These are phyloP conservation scores for Drosophila biarmipes DNA, from an alignment of 1,140 invertebrate genomes.

Conservation along the genomic window DNA sequence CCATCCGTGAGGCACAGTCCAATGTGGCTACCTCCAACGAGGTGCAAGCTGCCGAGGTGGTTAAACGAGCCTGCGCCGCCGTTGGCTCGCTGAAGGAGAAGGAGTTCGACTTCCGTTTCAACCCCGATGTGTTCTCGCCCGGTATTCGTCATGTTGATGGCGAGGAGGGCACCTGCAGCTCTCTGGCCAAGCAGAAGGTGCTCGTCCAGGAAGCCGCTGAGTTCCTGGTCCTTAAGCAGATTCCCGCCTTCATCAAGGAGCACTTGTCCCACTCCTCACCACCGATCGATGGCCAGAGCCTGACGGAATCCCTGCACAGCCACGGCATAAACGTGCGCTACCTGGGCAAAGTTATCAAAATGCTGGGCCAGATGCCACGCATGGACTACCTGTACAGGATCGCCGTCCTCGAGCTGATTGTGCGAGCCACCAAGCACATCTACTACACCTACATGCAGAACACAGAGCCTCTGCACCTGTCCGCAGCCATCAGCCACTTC, in stretches of 20 bases:
- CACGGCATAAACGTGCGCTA: slow-evolving; percentile 99
- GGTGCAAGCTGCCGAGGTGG: slow-evolving; percentile 93
- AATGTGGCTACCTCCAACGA: slow-evolving; percentile 89
- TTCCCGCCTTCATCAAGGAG: slow-evolving; percentile 96
- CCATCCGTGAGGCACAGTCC: slow-evolving; percentile 84
- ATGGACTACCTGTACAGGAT: slow-evolving; percentile 95
- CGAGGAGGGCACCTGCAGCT: slow-evolving; percentile 85
- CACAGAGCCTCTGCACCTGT: slow-evolving; percentile 94
- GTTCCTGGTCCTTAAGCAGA: slow-evolving; percentile 96
- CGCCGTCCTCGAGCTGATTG: slow-evolving; percentile 93
- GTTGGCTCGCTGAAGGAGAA: slow-evolving; percentile 97
- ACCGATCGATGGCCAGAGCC: slow-evolving; percentile 97
- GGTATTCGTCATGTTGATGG: slow-evolving; percentile 94
- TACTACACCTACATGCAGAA: slow-evolving; percentile 96
- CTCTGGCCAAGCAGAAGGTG: slow-evolving; percentile 92
- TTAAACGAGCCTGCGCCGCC: slow-evolving; percentile 93
- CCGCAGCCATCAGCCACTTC: slow-evolving; percentile 96
- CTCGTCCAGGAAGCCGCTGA: slow-evolving; percentile 97
- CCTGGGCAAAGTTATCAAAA: slow-evolving; percentile 93
- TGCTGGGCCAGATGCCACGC: slow-evolving; percentile 91
- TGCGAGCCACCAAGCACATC: slow-evolving; percentile 95
- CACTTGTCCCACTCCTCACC: slow-evolving; percentile 96
- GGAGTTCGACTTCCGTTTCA: slow-evolving; percentile 98
- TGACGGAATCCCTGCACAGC: slow-evolving; percentile 96
- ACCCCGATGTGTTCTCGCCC: slow-evolving; percentile 98